phyloP scores from a whole-genome alignment of 2,113 vertebrate species.

The Epinephelus fuscoguttatus region DNA sequence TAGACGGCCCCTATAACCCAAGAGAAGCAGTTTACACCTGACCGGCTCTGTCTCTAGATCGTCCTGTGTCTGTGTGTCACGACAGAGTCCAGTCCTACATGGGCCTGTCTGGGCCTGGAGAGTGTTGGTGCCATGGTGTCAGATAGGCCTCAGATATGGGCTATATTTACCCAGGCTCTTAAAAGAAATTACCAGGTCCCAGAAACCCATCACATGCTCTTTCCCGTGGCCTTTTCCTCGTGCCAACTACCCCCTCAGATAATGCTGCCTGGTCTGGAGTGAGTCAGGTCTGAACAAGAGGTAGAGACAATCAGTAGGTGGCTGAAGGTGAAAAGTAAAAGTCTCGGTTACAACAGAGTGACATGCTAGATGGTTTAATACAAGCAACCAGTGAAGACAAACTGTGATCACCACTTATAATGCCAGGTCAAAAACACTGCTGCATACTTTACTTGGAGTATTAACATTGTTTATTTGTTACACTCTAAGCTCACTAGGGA shows the following conservation, averaged over 20 bases:
- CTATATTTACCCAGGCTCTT: slow-evolving; percentile 68
- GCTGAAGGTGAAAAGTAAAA: neutral
- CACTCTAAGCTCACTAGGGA: neutral
- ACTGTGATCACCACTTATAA: neutral
- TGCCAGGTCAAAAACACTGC: neutral
- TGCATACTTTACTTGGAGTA: neutral
- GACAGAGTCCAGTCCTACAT: neutral
- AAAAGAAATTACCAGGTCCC: slow-evolving; percentile 43
- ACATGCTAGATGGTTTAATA: neutral
- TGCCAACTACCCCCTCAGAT: slow-evolving; percentile 49
- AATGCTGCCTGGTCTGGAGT: slow-evolving; percentile 42
- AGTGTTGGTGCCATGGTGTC: slow-evolving; percentile 50
- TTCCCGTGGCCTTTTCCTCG: slow-evolving; percentile 21
- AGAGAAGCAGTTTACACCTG: neutral
- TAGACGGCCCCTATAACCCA: neutral
- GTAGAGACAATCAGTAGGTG: neutral
- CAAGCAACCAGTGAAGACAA: neutral
- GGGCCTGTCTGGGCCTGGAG: slow-evolving; percentile 49
- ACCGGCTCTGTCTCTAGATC: neutral
- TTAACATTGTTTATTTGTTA: slow-evolving; percentile 5
- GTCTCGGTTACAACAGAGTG: neutral
- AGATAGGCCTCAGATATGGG: slow-evolving; percentile 59
- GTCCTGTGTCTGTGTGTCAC: slow-evolving; percentile 15
- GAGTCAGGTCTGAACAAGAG: slow-evolving; percentile 11
- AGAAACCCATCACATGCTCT: slow-evolving; percentile 43